phyloP scores from a whole-genome alignment of 2,797 vertebrate species.

The Pygocentrus nattereri region DNA sequence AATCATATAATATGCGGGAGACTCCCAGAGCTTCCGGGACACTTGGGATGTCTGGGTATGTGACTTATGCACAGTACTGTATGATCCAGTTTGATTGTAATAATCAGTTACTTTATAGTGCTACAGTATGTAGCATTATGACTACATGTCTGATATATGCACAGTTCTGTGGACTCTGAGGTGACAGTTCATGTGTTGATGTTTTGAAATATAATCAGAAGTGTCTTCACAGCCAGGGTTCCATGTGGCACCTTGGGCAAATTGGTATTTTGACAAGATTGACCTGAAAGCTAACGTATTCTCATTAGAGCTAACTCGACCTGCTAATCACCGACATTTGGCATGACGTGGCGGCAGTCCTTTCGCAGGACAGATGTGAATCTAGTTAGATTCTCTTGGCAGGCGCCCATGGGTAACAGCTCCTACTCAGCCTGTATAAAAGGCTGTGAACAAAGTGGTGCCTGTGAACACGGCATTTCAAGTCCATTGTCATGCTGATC shows the following conservation, averaged over 20 bases:
- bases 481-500: conserved; percentile 45
- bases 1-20: too few relatives aligned
- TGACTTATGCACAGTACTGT: too few relatives aligned
- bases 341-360: conserved; percentile 22
- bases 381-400: conserved; percentile 40
- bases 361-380: conserved; percentile 52
- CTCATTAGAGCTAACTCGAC: background rate
- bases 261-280: background rate
- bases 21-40: too few relatives aligned
- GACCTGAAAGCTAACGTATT: conserved; percentile 10
- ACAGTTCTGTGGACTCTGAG: too few relatives aligned
- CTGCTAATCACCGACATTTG: conserved; percentile 47
- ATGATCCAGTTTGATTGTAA: too few relatives aligned
- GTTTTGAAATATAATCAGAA: background rate
- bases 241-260: background rate
- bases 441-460: conserved; percentile 43
- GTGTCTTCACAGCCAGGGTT: background rate
- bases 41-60: too few relatives aligned
- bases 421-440: conserved; percentile 35
- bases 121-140: too few relatives aligned
- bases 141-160: too few relatives aligned
- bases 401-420: conserved; percentile 35
- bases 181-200: background rate
- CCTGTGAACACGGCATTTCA: conserved; percentile 57
- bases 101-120: too few relatives aligned